phyloP scores from a whole-genome alignment of 2,113 vertebrate genomes.

The Hippoglossus stenolepis region DNA sequence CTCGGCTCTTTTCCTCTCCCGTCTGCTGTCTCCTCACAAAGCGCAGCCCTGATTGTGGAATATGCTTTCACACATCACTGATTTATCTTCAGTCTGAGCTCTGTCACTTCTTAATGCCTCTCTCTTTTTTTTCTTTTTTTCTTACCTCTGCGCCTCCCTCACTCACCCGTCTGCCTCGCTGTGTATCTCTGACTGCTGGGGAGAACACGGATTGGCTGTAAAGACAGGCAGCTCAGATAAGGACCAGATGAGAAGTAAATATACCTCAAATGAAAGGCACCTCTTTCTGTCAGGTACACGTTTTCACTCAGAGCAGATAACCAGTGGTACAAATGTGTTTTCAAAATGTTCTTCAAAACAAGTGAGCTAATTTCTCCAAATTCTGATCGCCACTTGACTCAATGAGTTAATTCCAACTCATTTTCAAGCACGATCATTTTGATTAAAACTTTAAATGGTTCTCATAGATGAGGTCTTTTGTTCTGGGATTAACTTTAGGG shows the following conservation, averaged over 20 bases:
- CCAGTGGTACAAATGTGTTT: not conserved
- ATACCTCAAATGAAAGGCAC: slow-evolving; percentile 6
- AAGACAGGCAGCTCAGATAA: slow-evolving; percentile 20
- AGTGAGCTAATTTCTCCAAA: not conserved
- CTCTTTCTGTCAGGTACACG: slow-evolving; percentile 1
- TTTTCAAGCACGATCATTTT: not conserved
- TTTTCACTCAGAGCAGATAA: slow-evolving; percentile 3
- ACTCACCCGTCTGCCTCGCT: slow-evolving; percentile 2
- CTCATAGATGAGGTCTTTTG: not conserved
- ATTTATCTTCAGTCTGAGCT: slow-evolving; percentile 46
- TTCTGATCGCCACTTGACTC: not conserved
- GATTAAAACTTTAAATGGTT: not conserved
- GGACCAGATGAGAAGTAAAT: slow-evolving; percentile 1
- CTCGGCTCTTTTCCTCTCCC: slow-evolving; percentile 39
- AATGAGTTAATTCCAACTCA: not conserved
- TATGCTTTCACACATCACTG: slow-evolving; percentile 71
- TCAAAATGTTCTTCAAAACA: slow-evolving; percentile 3
- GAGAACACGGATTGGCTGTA: slow-evolving; percentile 3
- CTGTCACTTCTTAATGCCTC: slow-evolving; percentile 36
- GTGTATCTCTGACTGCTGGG: slow-evolving; percentile 11
- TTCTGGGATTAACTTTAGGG: not conserved
- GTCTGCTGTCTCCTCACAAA: slow-evolving; percentile 54
- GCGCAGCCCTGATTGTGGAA: slow-evolving; percentile 52
- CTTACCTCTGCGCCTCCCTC: slow-evolving; percentile 3
- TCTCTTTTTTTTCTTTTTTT: not conserved